phyloP scores from a whole-genome alignment of 1,140 invertebrate species.

The Drosophila equinoxialis region DNA sequence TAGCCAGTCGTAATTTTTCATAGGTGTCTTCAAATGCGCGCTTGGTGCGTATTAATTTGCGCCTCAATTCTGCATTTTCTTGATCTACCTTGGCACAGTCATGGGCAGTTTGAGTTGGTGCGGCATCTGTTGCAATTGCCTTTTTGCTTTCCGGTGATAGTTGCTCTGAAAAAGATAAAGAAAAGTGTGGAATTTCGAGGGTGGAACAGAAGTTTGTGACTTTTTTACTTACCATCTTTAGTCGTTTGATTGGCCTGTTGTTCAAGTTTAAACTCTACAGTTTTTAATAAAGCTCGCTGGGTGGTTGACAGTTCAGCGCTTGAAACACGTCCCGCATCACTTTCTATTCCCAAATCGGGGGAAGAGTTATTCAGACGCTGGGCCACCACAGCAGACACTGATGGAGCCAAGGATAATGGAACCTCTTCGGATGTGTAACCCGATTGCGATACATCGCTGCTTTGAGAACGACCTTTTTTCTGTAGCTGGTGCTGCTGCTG shows the following conservation, averaged over 20 bases:
- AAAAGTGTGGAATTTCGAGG: neutral
- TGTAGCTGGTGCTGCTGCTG: conserved; percentile 47
- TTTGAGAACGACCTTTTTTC: conserved; percentile 35
- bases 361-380: conserved; percentile 85
- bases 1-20: conserved; percentile 84
- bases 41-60: conserved; percentile 84
- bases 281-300: conserved; percentile 65
- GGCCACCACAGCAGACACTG: conserved; percentile 46
- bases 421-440: conserved; percentile 82
- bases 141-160: conserved; percentile 40
- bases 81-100: conserved; percentile 83
- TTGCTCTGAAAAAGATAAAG: conserved; percentile 32
- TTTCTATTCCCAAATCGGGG: conserved; percentile 89
- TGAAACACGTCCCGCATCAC: conserved; percentile 86
- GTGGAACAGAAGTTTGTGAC: neutral
- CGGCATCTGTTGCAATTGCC: conserved; percentile 7
- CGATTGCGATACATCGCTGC: conserved; percentile 72
- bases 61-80: conserved; percentile 84
- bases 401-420: conserved; percentile 33
- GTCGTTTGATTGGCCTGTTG: conserved; percentile 12
- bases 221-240: conserved; percentile 47
- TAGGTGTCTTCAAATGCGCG: conserved; percentile 85
- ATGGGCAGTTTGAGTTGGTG: conserved; percentile 36
- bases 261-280: conserved; percentile 55
- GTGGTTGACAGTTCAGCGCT: conserved; percentile 83